Evolutionary conservation across 1,140 invertebrate species (phyloP), one percentile per base, ranked within the genome.

Genomic region (Camponotus vicinus): DNA sequence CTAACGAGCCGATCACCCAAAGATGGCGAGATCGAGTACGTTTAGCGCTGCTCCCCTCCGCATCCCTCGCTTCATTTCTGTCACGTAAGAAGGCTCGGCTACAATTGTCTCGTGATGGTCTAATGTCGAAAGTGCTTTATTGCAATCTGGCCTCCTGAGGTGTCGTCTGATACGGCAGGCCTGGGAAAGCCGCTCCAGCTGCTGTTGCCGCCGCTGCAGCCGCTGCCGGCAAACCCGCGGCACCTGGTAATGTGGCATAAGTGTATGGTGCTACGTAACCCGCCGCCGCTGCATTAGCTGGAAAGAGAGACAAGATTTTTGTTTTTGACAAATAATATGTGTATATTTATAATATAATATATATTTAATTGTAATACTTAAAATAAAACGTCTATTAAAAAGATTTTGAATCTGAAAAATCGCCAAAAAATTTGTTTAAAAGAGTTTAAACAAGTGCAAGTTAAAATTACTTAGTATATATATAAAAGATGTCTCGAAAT

Each of bases 201-300:
- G 92, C 90, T 27, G 91, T 91, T 78, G 92, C 95, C 93, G 82
- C 92, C 42, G 94, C 94, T 78, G 94, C 94, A 63, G 94, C 94
- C 57, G 94, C 96, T 91, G 91, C 95, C 13, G 96, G 96, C 59
- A 97, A 95, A 64, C 93, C 95, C 49, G 95, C 95, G 11, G 96
- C 96, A 90, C 96, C 96, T 76, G 96, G 97, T 85, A 97, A 93
- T 49, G 96, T 94, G 32, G 96, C 96, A 89, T 97, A 96, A 49
- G 97, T 96, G 91, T 97, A 97, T 0, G 97, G 97, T n/a, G 96
- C 96, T 94, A 97, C 96, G 92, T 97, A 97, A 88, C 97, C 96
- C 8, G 97, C 97, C 49, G 96, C 96, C 11, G 96, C 96, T 86
- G 94, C 95, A 32, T 95, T 95, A 34, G 94, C 95, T 95, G 91